Conservation (phyloP, 2,113 vertebrate species). For the Macroglossus sobrinus region DNA sequence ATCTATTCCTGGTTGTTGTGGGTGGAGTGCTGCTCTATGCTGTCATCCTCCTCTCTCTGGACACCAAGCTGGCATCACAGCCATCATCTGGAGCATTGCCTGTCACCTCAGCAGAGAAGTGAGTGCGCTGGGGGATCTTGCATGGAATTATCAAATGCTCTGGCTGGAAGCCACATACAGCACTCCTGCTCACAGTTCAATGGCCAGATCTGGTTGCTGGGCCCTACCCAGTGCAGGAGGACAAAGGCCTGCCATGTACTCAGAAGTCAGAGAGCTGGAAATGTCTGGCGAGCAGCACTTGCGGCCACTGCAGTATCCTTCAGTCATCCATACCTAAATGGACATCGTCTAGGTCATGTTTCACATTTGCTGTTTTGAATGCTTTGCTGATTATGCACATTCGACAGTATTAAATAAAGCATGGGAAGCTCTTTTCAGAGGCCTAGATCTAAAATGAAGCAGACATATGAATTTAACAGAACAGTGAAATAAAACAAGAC, state of each 20-base stretch:
- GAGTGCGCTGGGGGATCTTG: background rate
- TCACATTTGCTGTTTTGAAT: background rate
- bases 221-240: background rate
- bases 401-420: background rate
- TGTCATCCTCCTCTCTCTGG: background rate
- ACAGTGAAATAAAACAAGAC: conserved; percentile 17
- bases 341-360: background rate
- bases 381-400: background rate
- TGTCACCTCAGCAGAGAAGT: background rate
- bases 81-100: background rate
- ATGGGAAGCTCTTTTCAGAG: background rate
- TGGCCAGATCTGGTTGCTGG: background rate
- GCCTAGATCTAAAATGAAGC: conserved; percentile 43
- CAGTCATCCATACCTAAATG: background rate
- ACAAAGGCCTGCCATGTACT: background rate
- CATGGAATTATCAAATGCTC: background rate
- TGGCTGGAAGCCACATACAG: background rate
- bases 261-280: background rate
- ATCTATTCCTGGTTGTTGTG: rapidly evolving
- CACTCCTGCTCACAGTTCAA: background rate
- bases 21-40: background rate
- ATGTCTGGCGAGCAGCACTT: background rate
- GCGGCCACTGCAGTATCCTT: background rate
- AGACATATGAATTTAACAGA: conserved; percentile 4
- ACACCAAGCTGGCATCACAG: background rate